Conservation (phyloP, 2,888 invertebrate genomes). For the Pyrrhosoma nymphula region DNA sequence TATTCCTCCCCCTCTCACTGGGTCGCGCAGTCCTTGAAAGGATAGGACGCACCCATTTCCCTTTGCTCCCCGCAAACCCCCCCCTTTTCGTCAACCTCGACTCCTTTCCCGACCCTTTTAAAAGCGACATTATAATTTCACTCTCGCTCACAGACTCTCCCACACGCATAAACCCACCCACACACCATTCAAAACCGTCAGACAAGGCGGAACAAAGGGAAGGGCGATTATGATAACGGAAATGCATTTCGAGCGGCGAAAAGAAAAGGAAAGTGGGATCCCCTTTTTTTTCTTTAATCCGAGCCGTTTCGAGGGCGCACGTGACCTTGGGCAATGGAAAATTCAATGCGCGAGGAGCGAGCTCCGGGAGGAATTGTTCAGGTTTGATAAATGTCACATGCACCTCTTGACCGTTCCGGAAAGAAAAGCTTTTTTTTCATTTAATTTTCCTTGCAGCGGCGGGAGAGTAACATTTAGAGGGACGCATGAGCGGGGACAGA, state of each 20-base stretch:
- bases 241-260: neutral
- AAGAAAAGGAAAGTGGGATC: neutral
- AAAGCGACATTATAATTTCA: neutral
- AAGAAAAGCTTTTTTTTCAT: neutral
- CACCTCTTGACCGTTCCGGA: neutral
- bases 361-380: neutral
- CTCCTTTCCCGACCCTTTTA: neutral
- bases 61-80: too few species aligned
- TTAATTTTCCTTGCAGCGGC: neutral
- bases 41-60: neutral
- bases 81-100: neutral
- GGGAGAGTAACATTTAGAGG: neutral
- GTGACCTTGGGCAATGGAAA: slow-evolving; percentile 10
- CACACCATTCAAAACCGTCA: neutral
- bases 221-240: slow-evolving; percentile 22
- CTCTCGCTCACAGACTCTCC: neutral
- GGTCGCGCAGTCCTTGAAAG: neutral
- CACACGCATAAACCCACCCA: neutral
- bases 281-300: neutral
- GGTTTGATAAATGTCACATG: neutral
- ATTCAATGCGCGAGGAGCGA: neutral
- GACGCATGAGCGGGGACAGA: neutral
- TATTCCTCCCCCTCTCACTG: neutral
- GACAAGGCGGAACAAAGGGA: slow-evolving; percentile 8
- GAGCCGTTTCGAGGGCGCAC: neutral